phyloP scores from a whole-genome alignment of 1,140 invertebrate genomes.

The Brachionus manjavacas region DNA sequence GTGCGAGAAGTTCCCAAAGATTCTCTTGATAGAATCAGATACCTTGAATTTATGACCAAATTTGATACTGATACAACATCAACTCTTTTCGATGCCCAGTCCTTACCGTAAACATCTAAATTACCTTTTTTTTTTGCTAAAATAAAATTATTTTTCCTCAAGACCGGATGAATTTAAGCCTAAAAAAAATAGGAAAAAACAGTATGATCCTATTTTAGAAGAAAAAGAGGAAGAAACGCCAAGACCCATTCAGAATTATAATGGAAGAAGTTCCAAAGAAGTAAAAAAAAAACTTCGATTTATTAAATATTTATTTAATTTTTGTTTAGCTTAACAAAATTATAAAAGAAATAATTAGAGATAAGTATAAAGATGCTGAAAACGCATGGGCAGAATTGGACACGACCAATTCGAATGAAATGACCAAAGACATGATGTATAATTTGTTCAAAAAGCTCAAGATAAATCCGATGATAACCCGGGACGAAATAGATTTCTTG shows the following conservation, averaged over 20 bases:
- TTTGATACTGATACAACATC: constrained; percentile 54
- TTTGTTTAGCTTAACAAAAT: not conserved
- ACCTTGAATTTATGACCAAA: constrained; percentile 55
- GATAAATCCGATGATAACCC: constrained; percentile 51
- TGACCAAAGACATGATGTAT: constrained; percentile 55
- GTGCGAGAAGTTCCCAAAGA: constrained; percentile 53
- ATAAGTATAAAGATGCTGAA: constrained; percentile 51
- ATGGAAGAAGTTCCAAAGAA: not conserved
- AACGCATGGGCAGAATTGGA: constrained; percentile 51
- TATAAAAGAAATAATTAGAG: constrained; percentile 51
- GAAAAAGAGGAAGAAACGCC: constrained; percentile 18
- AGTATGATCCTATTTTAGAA: not conserved
- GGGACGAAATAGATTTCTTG: constrained; percentile 54
- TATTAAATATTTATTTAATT: not conserved
- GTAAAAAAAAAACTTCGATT: not conserved
- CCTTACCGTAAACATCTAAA: not conserved
- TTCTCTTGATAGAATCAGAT: constrained; percentile 53
- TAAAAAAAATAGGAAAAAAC: not conserved
- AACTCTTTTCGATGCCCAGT: constrained; percentile 37
- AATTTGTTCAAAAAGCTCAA: constrained; percentile 53
- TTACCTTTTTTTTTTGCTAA: not conserved
- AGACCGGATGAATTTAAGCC: not conserved
- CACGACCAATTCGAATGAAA: constrained; percentile 50
- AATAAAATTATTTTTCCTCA: not conserved
- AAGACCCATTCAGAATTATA: not conserved